phyloP scores from a whole-genome alignment of 2,113 vertebrate genomes.

The Sturnus vulgaris region DNA sequence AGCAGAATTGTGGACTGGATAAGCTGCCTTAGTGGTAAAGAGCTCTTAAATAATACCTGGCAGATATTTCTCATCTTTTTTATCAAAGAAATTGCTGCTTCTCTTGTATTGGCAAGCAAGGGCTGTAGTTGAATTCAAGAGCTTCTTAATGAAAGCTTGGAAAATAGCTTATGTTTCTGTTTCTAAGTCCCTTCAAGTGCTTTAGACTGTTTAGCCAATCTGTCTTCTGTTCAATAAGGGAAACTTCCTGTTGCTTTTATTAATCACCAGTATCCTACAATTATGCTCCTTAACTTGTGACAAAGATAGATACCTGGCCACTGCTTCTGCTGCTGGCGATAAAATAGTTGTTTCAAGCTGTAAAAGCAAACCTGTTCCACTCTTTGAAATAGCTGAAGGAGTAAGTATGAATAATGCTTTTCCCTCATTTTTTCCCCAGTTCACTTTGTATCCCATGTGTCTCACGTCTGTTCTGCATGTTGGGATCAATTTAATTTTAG shows the following conservation, averaged over 20 bases:
- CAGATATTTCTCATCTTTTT: not conserved
- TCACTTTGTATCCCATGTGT: not conserved
- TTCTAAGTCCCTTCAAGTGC: not conserved
- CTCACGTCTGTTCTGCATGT: not conserved
- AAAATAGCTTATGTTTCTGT: not conserved
- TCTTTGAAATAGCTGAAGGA: slow-evolving; percentile 90
- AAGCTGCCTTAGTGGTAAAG: not conserved
- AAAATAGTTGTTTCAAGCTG: slow-evolving; percentile 92
- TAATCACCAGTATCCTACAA: not conserved
- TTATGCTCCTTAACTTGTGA: slow-evolving; percentile 73
- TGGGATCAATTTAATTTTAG: not conserved
- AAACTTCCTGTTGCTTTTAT: not conserved
- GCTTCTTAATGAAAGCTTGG: not conserved
- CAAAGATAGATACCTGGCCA: slow-evolving; percentile 91
- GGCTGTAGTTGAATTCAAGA: not conserved
- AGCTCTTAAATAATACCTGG: not conserved
- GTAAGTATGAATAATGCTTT: slow-evolving; percentile 75
- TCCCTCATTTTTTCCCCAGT: not conserved
- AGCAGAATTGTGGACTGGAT: not conserved
- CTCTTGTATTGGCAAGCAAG: not conserved
- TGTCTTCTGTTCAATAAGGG: not conserved
- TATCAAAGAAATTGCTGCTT: not conserved
- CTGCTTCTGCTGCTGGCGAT: slow-evolving; percentile 88
- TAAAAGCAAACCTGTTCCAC: slow-evolving; percentile 82
- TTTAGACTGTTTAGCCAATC: not conserved